Conservation (phyloP, 2,888 invertebrate genomes). For the Leistus spinibarbis region DNA sequence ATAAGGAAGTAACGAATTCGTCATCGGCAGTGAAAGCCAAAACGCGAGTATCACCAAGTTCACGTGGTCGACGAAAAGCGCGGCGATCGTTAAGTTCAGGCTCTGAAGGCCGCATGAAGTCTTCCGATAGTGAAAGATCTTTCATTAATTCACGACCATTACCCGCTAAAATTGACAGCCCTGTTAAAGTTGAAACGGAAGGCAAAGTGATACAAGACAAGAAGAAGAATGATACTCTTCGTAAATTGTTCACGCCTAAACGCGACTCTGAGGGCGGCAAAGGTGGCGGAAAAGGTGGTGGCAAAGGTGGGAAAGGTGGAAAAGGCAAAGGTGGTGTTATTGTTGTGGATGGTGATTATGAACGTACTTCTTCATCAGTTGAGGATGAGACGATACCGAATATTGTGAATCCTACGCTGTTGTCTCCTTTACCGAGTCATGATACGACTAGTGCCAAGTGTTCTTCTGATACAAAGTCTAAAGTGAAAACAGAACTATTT, state of each 20-base stretch:
- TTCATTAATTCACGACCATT: conserved; percentile 23
- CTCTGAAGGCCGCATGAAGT: conserved; percentile 44
- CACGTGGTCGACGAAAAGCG: conserved; percentile 38
- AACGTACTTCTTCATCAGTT: conserved; percentile 56
- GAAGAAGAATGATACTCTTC: conserved; percentile 71
- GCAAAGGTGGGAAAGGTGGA: conserved; percentile 66
- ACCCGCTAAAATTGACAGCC: conserved; percentile 45
- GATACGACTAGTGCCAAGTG: conserved; percentile 42
- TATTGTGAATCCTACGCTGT: conserved; percentile 48
- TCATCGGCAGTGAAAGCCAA: conserved; percentile 41
- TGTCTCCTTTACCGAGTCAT: conserved; percentile 50
- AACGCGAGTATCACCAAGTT: conserved; percentile 38
- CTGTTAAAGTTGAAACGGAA: conserved; percentile 55
- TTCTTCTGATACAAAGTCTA: conserved; percentile 44
- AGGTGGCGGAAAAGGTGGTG: conserved; percentile 74
- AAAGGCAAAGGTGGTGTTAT: conserved; percentile 73
- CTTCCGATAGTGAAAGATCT: conserved; percentile 45
- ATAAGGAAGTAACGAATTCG: conserved; percentile 50
- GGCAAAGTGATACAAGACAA: conserved; percentile 68
- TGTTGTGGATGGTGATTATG: conserved; percentile 68
- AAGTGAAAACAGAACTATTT: conserved; percentile 45
- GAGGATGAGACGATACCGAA: conserved; percentile 53
- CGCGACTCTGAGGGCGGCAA: conserved; percentile 68
- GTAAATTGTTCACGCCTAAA: conserved; percentile 67
- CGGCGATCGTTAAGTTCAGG: conserved; percentile 46